Percentiles rank a stretch among this genome's conserved stretches.
Evolutionary conservation across 2,888 invertebrate species (phyloP).

Genomic region (Leucophenga montana): DNA sequence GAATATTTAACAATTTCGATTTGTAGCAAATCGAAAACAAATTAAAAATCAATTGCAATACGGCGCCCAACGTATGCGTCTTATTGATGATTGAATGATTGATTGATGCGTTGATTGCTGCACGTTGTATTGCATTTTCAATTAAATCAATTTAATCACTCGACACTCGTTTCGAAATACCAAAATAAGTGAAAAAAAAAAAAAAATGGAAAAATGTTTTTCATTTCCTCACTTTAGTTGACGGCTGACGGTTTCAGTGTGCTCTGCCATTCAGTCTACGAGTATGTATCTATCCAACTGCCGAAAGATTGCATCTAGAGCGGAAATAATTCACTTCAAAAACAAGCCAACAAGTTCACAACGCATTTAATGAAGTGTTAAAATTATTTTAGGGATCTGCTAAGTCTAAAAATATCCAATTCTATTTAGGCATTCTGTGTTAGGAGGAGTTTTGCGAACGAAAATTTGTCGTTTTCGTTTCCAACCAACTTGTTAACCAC

Average conservation of each 20-base stretch:
- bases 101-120: conserved; percentile 9
- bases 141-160: conserved; percentile 2
- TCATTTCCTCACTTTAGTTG: not conserved
- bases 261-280: not conserved
- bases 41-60: conserved; percentile 16
- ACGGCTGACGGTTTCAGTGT: not conserved
- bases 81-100: not conserved
- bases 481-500: conserved; percentile 22
- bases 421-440: not conserved
- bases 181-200: not conserved
- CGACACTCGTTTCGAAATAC: not conserved
- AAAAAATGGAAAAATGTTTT: not conserved
- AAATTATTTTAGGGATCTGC: conserved; percentile 19
- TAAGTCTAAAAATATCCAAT: not conserved
- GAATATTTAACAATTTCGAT: conserved; percentile 3
- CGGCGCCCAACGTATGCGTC: not conserved
- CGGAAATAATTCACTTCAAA: conserved; percentile 31
- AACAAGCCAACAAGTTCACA: not conserved
- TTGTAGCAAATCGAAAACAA: conserved; percentile 1
- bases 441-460: no score
- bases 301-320: conserved; percentile 12
- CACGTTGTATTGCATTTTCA: conserved; percentile 5
- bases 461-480: conserved; percentile 2
- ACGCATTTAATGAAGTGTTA: conserved; percentile 20
- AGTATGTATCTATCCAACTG: not conserved